Evolutionary conservation across 2,113 vertebrate species (phyloP).

Genomic region (Gadus macrocephalus): DNA sequence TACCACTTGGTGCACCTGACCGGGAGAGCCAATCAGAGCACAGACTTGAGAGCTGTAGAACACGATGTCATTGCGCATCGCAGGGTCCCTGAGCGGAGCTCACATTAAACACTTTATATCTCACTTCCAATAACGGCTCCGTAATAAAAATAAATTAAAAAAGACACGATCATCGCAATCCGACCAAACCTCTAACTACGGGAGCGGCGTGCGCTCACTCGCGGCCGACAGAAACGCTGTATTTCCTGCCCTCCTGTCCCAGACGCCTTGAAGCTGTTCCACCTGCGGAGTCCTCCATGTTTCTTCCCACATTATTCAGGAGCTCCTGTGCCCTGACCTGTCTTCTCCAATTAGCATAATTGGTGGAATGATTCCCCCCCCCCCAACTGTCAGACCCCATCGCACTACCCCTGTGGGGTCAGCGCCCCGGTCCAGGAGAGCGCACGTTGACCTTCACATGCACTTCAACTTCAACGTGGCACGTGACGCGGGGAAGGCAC

Average conservation of each 20-base stretch:
- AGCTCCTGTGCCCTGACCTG: conserved; percentile 51
- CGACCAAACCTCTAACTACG: no score
- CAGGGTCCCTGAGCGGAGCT: no score
- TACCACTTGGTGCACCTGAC: no score
- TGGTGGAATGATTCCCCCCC: conserved; percentile 60
- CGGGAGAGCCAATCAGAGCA: no score
- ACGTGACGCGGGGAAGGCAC: not conserved
- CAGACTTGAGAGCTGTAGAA: no score
- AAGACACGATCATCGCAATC: no score
- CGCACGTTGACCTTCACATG: conserved; percentile 45
- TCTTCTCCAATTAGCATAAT: conserved; percentile 66
- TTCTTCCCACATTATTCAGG: conserved; percentile 42
- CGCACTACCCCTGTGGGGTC: conserved; percentile 58
- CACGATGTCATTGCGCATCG: no score
- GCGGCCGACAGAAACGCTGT: conserved; percentile 6
- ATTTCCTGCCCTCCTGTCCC: conserved; percentile 27
- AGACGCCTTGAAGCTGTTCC: conserved; percentile 34
- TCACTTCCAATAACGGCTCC: no score
- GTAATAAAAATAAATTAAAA: no score
- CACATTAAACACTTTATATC: no score
- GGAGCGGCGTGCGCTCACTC: no score
- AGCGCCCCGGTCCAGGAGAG: conserved; percentile 13
- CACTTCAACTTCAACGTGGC: not conserved
- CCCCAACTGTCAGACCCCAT: conserved; percentile 45
- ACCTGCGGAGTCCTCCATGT: conserved; percentile 26